Percentiles rank a stretch among this genome's conserved stretches.
These are phyloP conservation scores for Brachionus koreanus DNA, from an alignment of 1,140 invertebrate species.

Conservation along the genomic window DNA sequence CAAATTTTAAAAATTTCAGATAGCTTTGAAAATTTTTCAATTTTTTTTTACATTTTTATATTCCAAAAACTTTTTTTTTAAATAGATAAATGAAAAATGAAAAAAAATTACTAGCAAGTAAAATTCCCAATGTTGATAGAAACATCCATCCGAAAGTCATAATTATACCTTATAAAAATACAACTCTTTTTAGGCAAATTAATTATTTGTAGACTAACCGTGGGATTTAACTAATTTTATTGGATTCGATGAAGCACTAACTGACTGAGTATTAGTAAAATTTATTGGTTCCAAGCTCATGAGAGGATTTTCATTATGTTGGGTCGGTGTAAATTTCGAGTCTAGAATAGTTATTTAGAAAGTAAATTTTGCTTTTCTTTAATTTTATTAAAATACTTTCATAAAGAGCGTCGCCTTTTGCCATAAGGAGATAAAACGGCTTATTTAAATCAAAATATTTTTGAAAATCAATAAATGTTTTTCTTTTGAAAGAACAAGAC, in stretches of 20 bases:
- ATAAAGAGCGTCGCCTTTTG: background rate
- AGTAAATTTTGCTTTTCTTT: background rate
- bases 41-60: too few relatives aligned
- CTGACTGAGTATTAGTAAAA: background rate
- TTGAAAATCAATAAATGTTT: background rate
- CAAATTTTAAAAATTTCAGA: too few relatives aligned
- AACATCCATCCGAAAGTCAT: background rate
- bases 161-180: background rate
- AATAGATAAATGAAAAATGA: background rate
- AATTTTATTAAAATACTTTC: background rate
- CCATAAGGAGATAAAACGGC: background rate
- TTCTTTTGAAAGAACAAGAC: background rate
- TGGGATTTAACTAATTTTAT: background rate
- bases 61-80: too few relatives aligned
- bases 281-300: background rate
- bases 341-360: background rate
- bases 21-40: too few relatives aligned
- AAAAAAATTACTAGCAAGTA: background rate
- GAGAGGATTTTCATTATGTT: background rate
- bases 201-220: background rate
- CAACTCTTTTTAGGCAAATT: background rate
- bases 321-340: background rate
- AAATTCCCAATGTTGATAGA: background rate
- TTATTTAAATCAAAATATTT: background rate
- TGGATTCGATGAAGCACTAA: background rate